These are phyloP conservation scores for Dasypolia templi DNA, from an alignment of 2,888 invertebrate genomes.

Conservation along the genomic window DNA sequence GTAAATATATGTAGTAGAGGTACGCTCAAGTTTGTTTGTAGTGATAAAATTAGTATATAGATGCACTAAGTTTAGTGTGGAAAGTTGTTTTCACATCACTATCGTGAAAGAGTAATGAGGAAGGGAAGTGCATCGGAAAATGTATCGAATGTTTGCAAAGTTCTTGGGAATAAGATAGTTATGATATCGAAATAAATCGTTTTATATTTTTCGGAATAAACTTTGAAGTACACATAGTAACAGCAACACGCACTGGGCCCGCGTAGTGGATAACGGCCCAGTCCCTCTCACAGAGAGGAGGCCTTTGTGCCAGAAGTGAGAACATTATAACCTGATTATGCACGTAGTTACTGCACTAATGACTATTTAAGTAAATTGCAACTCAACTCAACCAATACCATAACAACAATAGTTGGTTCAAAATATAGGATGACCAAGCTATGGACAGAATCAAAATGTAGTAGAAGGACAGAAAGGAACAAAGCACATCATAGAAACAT, in stretches of 20 bases:
- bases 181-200: not conserved
- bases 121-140: not conserved
- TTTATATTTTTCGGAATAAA: not conserved
- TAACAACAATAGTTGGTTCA: not conserved
- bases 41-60: slow-evolving; percentile 47
- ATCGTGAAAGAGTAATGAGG: not conserved
- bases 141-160: not conserved
- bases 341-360: not conserved
- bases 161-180: not conserved
- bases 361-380: too few species aligned
- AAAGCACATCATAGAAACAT: not conserved
- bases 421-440: not conserved
- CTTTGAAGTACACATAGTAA: not conserved
- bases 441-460: not conserved
- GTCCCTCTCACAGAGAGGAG: too few species aligned
- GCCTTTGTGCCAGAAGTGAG: too few species aligned
- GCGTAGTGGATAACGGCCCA: too few species aligned
- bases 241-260: not conserved
- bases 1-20: slow-evolving; percentile 39
- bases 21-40: slow-evolving; percentile 40
- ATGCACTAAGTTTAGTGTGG: slow-evolving; percentile 29
- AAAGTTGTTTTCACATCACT: not conserved
- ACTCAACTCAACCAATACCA: not conserved
- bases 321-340: too few species aligned
- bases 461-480: not conserved